Conservation (phyloP, 2,888 invertebrate species). For the Sepioteuthis lessoniana region DNA sequence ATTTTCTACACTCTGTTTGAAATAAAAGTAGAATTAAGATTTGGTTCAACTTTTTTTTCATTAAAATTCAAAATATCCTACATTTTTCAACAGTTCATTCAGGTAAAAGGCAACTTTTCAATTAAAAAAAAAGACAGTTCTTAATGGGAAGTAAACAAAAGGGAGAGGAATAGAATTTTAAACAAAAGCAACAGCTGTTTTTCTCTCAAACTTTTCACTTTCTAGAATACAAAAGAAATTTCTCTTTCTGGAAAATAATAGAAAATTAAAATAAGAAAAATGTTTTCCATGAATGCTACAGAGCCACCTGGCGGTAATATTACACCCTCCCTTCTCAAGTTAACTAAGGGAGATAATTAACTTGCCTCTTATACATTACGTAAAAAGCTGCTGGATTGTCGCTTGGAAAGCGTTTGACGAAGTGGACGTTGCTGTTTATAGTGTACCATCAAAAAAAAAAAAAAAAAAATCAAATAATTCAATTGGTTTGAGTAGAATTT, state of each 20-base stretch:
- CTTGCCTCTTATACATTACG: background rate
- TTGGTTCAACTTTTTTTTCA: no score
- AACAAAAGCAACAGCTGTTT: background rate
- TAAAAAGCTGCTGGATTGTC: no score
- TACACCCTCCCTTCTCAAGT: background rate
- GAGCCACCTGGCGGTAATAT: background rate
- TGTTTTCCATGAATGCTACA: background rate
- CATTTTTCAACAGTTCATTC: no score
- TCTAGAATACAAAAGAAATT: background rate
- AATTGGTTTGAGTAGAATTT: background rate
- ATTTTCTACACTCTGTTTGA: no score
- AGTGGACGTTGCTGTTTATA: background rate
- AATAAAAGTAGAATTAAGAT: no score
- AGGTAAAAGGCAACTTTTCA: no score
- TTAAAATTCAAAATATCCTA: no score
- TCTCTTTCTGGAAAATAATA: background rate
- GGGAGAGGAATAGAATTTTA: background rate
- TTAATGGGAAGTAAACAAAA: no score
- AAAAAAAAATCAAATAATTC: background rate
- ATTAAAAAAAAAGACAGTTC: no score
- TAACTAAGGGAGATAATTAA: background rate
- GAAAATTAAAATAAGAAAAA: background rate
- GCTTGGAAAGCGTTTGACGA: background rate
- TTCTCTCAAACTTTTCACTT: background rate
- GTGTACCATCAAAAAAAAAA: background rate